Percentiles rank a stretch among this genome's conserved stretches.
These are phyloP conservation scores for Muntiacus reevesi DNA, from an alignment of 2,113 vertebrate species.

Conservation along the genomic window DNA sequence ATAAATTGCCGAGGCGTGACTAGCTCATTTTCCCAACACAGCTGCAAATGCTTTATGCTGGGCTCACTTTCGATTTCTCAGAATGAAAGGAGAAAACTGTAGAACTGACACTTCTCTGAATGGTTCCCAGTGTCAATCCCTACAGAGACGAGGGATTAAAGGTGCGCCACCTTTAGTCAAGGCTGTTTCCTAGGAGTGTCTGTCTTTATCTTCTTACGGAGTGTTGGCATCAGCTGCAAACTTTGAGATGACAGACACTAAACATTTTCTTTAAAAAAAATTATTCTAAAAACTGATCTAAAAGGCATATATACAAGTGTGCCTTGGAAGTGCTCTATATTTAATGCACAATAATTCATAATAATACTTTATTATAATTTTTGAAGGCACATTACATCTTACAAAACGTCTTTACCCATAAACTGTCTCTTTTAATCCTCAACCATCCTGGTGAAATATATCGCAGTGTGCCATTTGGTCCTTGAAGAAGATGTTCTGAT, in stretches of 20 bases:
- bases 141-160: neutral
- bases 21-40: constrained; percentile 77
- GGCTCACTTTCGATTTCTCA: constrained; percentile 63
- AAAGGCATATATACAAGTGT: neutral
- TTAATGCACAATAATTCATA: constrained; percentile 10
- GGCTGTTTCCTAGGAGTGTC: neutral
- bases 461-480: neutral
- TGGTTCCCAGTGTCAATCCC: neutral
- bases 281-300: constrained; percentile 4
- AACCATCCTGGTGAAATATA: neutral
- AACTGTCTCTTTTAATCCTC: constrained; percentile 9
- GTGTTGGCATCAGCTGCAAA: neutral
- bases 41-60: constrained; percentile 80
- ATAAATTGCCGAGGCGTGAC: constrained; percentile 83
- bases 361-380: constrained; percentile 4
- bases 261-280: neutral
- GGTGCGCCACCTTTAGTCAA: neutral
- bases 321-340: neutral
- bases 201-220: neutral
- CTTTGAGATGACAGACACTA: neutral
- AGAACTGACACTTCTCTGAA: constrained; percentile 13
- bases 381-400: constrained; percentile 29
- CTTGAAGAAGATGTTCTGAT: neutral
- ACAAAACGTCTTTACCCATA: neutral
- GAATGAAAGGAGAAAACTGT: constrained; percentile 63